Evolutionary conservation across 2,113 vertebrate species (phyloP).

Genomic region (Columba janthina): DNA sequence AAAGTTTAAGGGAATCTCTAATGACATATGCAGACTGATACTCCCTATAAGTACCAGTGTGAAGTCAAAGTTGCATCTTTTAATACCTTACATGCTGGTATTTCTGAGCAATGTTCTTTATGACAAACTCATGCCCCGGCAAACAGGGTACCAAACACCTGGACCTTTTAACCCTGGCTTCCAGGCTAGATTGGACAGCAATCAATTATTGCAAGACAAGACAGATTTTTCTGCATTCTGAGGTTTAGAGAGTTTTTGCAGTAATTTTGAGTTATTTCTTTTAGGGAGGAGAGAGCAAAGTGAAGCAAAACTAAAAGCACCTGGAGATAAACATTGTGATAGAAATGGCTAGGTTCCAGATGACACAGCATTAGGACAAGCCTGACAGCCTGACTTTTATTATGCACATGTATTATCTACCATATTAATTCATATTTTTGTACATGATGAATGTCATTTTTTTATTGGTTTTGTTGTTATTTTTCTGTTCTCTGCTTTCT

Average conservation of each 20-base stretch:
- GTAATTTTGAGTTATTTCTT: background rate
- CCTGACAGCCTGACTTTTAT: background rate
- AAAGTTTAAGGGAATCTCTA: background rate
- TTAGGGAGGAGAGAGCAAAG: background rate
- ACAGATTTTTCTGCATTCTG: background rate
- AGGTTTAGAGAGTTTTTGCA: background rate
- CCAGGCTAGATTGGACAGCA: background rate
- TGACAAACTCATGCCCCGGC: background rate
- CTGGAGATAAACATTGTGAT: background rate
- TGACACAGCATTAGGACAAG: background rate
- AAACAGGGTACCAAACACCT: accelerated
- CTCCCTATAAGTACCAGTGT: accelerated
- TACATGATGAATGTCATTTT: background rate
- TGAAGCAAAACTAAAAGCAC: background rate
- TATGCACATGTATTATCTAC: background rate
- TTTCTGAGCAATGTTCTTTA: background rate
- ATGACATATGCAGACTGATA: accelerated
- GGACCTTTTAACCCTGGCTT: background rate
- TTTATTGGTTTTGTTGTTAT: background rate
- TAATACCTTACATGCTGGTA: background rate
- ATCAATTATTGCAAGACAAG: background rate
- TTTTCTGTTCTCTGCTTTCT: background rate
- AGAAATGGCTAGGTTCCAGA: background rate
- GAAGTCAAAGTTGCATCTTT: background rate
- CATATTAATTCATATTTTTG: background rate